Percentiles rank a stretch among this genome's conserved stretches.
These are phyloP conservation scores for Crenichthys baileyi DNA, from an alignment of 2,797 vertebrate genomes.

Conservation along the genomic window DNA sequence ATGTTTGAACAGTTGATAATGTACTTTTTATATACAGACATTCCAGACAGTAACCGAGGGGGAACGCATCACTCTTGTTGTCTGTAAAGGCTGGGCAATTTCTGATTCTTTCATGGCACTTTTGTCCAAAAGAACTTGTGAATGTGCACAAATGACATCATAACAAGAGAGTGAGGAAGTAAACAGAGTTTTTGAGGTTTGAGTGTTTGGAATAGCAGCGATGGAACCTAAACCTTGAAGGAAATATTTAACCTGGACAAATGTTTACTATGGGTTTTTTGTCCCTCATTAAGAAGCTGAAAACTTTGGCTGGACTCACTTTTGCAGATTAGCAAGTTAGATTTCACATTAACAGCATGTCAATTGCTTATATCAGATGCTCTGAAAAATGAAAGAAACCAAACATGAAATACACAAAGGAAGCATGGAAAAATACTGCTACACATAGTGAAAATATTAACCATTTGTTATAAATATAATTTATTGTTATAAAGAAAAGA, in stretches of 20 bases:
- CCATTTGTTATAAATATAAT: background rate
- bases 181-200: background rate
- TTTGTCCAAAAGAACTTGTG: background rate
- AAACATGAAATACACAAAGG: background rate
- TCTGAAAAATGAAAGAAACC: background rate
- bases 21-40: slow-evolving; percentile 20
- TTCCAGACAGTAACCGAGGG: slow-evolving; percentile 10
- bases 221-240: background rate
- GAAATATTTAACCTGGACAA: background rate
- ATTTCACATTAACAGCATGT: slow-evolving; percentile 2
- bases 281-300: background rate
- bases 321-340: background rate
- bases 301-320: background rate
- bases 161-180: background rate
- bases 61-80: slow-evolving; percentile 15
- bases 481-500: background rate
- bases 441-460: background rate
- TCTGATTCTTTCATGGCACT: background rate
- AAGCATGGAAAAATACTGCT: background rate
- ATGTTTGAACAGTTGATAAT: slow-evolving; percentile 22
- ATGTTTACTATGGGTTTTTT: background rate
- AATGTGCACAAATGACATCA: background rate
- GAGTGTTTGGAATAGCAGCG: slow-evolving; percentile 6
- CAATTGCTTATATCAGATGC: background rate
- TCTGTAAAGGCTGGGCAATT: background rate